Evolutionary conservation across 1,140 invertebrate species (phyloP), one percentile per base, ranked within the genome.

Genomic region (Radopholus similis): DNA sequence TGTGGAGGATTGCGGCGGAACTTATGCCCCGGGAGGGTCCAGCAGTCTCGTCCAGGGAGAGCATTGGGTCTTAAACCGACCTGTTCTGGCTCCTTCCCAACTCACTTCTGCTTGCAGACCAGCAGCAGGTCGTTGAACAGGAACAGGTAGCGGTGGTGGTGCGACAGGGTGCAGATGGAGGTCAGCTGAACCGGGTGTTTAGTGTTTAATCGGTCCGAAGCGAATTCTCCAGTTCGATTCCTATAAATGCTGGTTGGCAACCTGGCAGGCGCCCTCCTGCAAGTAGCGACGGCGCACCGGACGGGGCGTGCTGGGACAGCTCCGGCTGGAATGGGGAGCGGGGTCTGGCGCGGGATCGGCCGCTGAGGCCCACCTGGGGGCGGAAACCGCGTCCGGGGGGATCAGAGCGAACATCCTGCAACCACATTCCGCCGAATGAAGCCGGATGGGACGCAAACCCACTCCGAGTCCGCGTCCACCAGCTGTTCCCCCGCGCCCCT

Each of bases 81-180:
- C n/a, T n/a, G n/a, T n/a, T n/a, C n/a, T n/a, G n/a, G n/a, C n/a
- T n/a, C n/a, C n/a, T n/a, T n/a, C n/a, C n/a, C n/a, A 34, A 79
- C 84, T 84, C 73, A 85, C 84, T 85, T 85, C 74, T 85, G 83
- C 75, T 86, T 86, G 18, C 84, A 84, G 15, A 86, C 78, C 1
- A 86, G 73, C n/a, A 86, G 76, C 13, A 85, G 70, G 62, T 85
- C 84, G 68, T 80, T 83, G 70, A 86, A 85, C 13, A 86, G 80
- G 71, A 85, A 86, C 35, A 86, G 71, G 30, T 62, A 62, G 15
- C 58, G 40, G 49, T 62, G 42, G 21, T 62, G 58, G 15, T 62
- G 58, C 2, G 58, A 42, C 18, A 62, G 30, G 21, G 58, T 40
- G 18, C 34, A 26, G 35, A 62, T 62, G 18, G 58, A 62, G 32